These are phyloP conservation scores for Platycercus adscitus DNA, from an alignment of 2,113 vertebrate species.

Conservation along the genomic window DNA sequence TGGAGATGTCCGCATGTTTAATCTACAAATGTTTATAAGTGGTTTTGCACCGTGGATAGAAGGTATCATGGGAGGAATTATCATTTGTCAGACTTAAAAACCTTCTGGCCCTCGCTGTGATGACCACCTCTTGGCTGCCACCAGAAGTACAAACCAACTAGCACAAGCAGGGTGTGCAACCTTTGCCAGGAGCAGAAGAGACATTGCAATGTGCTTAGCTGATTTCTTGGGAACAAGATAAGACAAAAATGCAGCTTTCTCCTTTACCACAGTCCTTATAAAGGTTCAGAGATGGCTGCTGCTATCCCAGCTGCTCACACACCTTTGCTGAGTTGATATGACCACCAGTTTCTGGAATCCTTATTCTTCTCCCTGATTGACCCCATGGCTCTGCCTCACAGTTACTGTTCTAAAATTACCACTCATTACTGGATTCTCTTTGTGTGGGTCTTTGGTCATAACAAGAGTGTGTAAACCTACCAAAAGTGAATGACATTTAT, in stretches of 20 bases:
- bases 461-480: background rate
- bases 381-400: background rate
- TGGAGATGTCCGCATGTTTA: background rate
- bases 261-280: background rate
- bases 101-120: background rate
- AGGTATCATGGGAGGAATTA: background rate
- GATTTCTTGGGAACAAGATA: background rate
- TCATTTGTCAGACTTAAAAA: background rate
- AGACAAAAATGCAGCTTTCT: background rate
- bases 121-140: background rate
- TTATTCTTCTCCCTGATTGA: background rate
- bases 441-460: background rate
- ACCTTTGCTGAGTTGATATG: background rate
- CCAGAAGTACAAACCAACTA: background rate
- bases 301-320: background rate
- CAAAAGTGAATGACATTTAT: background rate
- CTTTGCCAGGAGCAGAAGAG: background rate
- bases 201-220: background rate
- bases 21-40: background rate
- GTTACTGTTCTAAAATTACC: background rate
- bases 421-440: background rate
- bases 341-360: background rate
- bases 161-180: background rate
- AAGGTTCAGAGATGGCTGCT: background rate
- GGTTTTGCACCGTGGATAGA: background rate